Percentiles rank a stretch among this genome's conserved stretches.
Evolutionary conservation across 2,888 invertebrate genomes (phyloP).

Genomic region (Dicycla oo): DNA sequence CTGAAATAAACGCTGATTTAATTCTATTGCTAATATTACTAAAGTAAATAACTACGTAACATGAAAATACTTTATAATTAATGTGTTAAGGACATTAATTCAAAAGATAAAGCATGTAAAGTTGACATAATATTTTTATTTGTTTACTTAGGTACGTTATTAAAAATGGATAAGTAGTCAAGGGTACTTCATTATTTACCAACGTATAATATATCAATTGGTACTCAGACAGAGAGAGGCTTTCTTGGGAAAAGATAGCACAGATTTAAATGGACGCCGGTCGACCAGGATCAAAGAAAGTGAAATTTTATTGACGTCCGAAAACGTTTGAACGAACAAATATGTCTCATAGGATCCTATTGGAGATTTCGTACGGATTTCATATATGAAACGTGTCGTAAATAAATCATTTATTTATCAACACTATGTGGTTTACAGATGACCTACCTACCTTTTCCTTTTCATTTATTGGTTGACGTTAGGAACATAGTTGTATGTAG

Average conservation of each 20-base stretch:
- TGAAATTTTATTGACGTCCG: conserved; percentile 62
- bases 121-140: conserved; percentile 11
- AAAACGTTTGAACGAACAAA: conserved; percentile 46
- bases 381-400: conserved; percentile 19
- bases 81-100: neutral
- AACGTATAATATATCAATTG: conserved; percentile 55
- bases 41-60: neutral
- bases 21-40: neutral
- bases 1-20: no score
- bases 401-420: conserved; percentile 14
- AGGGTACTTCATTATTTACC: conserved; percentile 44
- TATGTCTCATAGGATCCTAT: conserved; percentile 40
- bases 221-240: conserved; percentile 29
- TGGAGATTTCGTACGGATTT: conserved; percentile 21
- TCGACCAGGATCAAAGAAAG: conserved; percentile 59
- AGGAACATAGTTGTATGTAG: neutral
- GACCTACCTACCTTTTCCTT: neutral
- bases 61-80: neutral
- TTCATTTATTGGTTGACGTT: neutral
- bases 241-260: conserved; percentile 57
- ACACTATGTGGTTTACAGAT: neutral
- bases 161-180: conserved; percentile 25
- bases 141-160: conserved; percentile 18
- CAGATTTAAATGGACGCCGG: conserved; percentile 57
- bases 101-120: neutral